These are phyloP conservation scores for Yoshiicerus persimilis DNA, from an alignment of 1,140 invertebrate genomes.

Conservation along the genomic window DNA sequence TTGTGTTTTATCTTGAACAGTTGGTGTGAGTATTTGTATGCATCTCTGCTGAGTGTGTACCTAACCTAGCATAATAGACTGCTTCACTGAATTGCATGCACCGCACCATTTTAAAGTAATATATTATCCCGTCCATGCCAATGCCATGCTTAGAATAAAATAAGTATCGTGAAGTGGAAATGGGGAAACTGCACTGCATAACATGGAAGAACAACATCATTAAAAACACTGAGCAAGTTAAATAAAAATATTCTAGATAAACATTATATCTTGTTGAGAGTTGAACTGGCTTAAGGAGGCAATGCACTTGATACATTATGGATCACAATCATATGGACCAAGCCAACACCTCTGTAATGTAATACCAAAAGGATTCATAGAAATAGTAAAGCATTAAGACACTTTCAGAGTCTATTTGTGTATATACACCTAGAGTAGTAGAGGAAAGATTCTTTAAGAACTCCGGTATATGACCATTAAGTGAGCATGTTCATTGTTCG, in stretches of 20 bases:
- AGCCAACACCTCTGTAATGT: background rate
- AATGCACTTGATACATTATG: background rate
- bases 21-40: background rate
- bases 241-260: background rate
- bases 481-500: background rate
- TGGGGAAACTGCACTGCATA: background rate
- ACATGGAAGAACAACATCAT: background rate
- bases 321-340: background rate
- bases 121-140: background rate
- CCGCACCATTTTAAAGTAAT: background rate
- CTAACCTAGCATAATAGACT: background rate
- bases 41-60: background rate
- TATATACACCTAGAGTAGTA: background rate
- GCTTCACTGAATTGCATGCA: background rate
- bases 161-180: no score
- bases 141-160: background rate
- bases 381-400: background rate
- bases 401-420: no score
- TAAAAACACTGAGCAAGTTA: background rate
- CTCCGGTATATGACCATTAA: background rate
- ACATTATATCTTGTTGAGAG: background rate
- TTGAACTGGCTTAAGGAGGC: background rate
- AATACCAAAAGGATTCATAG: background rate
- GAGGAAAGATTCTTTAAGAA: background rate
- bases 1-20: background rate